Evolutionary conservation across 2,888 invertebrate species (phyloP).

Genomic region (Poecilus cupreus): DNA sequence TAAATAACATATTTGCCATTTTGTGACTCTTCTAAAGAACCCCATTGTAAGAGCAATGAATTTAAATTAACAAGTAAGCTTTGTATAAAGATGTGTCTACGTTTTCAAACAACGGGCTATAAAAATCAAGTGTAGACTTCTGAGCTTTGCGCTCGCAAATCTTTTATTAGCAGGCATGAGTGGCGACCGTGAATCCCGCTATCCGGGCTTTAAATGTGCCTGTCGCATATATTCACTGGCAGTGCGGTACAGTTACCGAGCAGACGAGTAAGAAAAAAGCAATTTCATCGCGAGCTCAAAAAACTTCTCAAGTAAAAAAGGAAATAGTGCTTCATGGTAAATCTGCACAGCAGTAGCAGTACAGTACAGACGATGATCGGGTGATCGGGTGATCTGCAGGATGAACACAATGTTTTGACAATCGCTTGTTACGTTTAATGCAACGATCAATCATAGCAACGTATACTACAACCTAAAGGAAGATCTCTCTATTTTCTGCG

Average conservation of each 20-base stretch:
- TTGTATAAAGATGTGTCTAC: too few species aligned
- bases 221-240: constrained; percentile 29
- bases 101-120: too few species aligned
- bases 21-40: too few species aligned
- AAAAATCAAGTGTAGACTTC: too few species aligned
- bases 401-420: neutral
- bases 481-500: too few species aligned
- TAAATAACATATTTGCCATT: too few species aligned
- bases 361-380: too few species aligned
- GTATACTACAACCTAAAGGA: too few species aligned
- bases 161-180: neutral
- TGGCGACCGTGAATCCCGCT: neutral
- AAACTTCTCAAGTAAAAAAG: constrained; percentile 1
- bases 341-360: neutral
- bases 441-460: constrained; percentile 2
- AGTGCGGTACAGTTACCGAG: neutral
- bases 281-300: constrained; percentile 8
- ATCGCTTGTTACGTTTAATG: neutral
- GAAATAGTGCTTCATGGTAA: neutral
- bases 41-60: too few species aligned
- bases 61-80: too few species aligned
- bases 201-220: neutral
- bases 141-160: too few species aligned
- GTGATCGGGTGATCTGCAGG: neutral
- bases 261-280: constrained; percentile 8